Conservation (phyloP, 2,113 vertebrate genomes). For the Aleadryas rufinucha region DNA sequence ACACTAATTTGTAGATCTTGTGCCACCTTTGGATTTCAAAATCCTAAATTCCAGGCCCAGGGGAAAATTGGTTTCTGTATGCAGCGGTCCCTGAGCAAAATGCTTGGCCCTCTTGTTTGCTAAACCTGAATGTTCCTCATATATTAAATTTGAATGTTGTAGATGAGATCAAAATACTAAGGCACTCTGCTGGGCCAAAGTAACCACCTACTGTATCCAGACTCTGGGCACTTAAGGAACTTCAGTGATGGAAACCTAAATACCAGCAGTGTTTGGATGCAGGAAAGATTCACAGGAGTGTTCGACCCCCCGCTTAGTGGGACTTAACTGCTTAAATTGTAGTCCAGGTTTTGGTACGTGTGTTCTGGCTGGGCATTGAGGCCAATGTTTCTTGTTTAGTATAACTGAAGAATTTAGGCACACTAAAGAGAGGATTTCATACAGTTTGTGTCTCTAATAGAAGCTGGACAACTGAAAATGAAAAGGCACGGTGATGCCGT, state of each 20-base stretch:
- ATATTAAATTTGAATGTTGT: not conserved
- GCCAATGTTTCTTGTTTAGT: not conserved
- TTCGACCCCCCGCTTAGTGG: not conserved
- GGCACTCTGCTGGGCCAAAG: not conserved
- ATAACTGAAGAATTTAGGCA: not conserved
- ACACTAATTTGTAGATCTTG: not conserved
- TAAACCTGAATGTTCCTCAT: not conserved
- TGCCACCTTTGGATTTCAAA: not conserved
- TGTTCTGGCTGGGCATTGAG: not conserved
- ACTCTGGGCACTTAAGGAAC: not conserved
- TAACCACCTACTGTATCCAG: not conserved
- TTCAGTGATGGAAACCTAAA: not conserved
- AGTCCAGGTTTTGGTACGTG: not conserved
- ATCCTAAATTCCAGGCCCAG: not conserved
- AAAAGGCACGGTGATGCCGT: fast-evolving
- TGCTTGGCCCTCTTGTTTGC: not conserved
- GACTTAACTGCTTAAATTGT: not conserved
- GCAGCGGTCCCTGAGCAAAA: not conserved
- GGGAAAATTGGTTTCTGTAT: not conserved
- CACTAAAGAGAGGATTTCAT: not conserved
- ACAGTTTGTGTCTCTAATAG: not conserved
- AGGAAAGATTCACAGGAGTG: not conserved
- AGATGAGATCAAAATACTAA: not conserved
- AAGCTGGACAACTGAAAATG: not conserved
- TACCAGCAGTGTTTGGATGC: not conserved